Conservation (phyloP, 2,113 vertebrate genomes). For the Psilopsiagon aurifrons region DNA sequence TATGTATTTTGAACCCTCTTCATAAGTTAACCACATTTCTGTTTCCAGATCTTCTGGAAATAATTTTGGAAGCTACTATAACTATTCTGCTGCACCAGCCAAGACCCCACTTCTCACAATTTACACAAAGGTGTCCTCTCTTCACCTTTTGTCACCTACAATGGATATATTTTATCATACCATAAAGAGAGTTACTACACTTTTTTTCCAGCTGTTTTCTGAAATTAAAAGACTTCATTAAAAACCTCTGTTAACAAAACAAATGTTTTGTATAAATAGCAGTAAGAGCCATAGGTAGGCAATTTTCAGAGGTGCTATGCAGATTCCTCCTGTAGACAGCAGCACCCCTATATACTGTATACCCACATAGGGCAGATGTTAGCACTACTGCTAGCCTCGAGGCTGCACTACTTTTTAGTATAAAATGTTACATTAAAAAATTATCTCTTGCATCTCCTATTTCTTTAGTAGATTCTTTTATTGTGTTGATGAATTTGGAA, state of each 20-base stretch:
- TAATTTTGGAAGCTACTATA: background rate
- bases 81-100: background rate
- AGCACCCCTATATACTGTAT: background rate
- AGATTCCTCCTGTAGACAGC: background rate
- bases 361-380: background rate
- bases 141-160: background rate
- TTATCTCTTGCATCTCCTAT: background rate
- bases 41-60: background rate
- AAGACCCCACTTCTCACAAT: background rate
- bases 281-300: background rate
- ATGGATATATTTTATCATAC: background rate
- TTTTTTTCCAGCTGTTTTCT: background rate
- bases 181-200: background rate
- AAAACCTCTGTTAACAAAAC: background rate
- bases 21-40: background rate
- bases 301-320: background rate
- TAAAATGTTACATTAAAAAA: background rate
- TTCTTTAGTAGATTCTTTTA: slow-evolving; percentile 37
- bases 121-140: background rate
- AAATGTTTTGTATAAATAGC: background rate
- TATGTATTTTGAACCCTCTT: background rate
- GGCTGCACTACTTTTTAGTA: background rate
- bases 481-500: slow-evolving; percentile 47
- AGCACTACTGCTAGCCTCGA: background rate
- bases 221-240: background rate